These are phyloP conservation scores for Melitaea cinxia DNA, from an alignment of 1,140 invertebrate species.

Conservation along the genomic window DNA sequence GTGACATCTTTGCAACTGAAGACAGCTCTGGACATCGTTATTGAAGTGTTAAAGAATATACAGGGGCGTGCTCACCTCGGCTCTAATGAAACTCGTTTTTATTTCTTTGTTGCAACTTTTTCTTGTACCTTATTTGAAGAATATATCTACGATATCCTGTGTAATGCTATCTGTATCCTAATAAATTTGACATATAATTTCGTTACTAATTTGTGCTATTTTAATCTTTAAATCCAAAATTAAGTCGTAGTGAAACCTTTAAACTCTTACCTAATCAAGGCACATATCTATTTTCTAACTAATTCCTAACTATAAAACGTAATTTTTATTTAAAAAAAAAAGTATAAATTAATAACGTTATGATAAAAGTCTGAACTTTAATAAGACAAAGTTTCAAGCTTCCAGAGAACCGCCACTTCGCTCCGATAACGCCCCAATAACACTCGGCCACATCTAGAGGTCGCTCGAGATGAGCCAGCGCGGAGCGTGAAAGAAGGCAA, in stretches of 20 bases:
- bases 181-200: no score
- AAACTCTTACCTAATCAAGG: no score
- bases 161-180: no score
- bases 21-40: not conserved
- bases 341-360: no score
- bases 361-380: not conserved
- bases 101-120: not conserved
- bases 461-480: not conserved
- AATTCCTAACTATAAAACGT: no score
- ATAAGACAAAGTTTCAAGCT: not conserved
- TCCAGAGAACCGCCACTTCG: not conserved
- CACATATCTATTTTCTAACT: no score
- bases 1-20: conserved; percentile 7
- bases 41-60: conserved; percentile 4
- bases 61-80: not conserved
- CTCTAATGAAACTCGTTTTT: not conserved
- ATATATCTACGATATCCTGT: not conserved
- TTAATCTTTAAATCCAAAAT: no score
- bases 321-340: no score
- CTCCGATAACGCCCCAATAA: not conserved
- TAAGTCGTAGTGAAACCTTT: no score
- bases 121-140: not conserved
- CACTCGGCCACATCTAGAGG: not conserved
- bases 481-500: conserved; percentile 31
- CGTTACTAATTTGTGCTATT: no score